A percentile compares a stretch with the other conserved stretches of the same genome.
These are phyloP conservation scores for Palythoa caribaeorum DNA, from an alignment of 92 coral and sea anemone species.

Conservation along the genomic window DNA sequence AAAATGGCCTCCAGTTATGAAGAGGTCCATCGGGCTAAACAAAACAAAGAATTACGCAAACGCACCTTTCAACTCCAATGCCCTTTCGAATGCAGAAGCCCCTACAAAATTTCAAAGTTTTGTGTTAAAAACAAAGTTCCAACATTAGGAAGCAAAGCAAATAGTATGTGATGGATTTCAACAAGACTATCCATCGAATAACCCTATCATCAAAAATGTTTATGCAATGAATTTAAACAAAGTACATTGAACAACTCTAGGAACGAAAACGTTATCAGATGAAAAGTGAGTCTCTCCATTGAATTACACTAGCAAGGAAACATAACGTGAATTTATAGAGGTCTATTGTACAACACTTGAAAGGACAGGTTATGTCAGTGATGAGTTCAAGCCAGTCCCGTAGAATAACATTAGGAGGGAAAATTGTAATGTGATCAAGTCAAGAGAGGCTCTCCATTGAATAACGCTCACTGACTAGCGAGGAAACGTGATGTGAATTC, in stretches of 20 bases:
- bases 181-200: background rate
- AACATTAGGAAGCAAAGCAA: background rate
- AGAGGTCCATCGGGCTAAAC: background rate
- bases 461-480: too few species aligned
- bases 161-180: background rate
- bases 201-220: too few species aligned
- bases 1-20: background rate
- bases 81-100: conserved; percentile 31
- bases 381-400: background rate
- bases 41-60: background rate
- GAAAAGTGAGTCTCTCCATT: too few species aligned
- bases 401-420: too few species aligned
- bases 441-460: background rate
- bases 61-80: conserved; percentile 14
- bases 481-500: background rate
- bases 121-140: background rate
- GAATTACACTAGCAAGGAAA: too few species aligned
- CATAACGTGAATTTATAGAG: too few species aligned
- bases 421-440: too few species aligned
- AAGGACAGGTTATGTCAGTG: too few species aligned
- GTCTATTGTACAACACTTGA: too few species aligned
- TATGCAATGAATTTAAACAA: too few species aligned
- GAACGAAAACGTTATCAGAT: too few species aligned
- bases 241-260: too few species aligned
- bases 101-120: background rate